A percentile compares a stretch with the other conserved stretches of the same genome.
Conservation (phyloP, 2,888 invertebrate genomes). For the Mesopsocus fuscifrons region DNA sequence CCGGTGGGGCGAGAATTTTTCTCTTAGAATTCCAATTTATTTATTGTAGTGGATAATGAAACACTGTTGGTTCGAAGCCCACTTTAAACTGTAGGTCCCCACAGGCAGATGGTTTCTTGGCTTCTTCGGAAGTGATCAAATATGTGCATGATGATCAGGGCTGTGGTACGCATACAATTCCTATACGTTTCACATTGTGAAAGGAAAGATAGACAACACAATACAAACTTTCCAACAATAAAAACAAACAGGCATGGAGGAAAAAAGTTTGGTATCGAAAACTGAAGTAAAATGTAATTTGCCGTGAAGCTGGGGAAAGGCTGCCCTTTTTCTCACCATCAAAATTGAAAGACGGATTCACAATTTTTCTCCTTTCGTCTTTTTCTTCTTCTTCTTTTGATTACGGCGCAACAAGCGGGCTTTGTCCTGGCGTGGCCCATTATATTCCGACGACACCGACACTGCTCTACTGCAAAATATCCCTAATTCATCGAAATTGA, state of each 20-base stretch:
- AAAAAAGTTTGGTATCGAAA: conserved; percentile 10
- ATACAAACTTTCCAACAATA: background rate
- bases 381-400: background rate
- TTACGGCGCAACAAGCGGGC: background rate
- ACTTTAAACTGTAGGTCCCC: too few species aligned
- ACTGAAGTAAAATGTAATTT: conserved; percentile 9
- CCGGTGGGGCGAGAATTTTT: too few species aligned
- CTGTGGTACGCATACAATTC: too few species aligned
- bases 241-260: too few species aligned
- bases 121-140: too few species aligned
- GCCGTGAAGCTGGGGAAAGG: conserved; percentile 4
- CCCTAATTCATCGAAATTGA: conserved; percentile 9
- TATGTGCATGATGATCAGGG: too few species aligned
- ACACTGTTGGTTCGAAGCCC: too few species aligned
- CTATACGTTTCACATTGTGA: too few species aligned
- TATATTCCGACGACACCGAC: conserved; percentile 3
- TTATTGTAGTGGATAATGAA: too few species aligned
- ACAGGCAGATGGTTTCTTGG: too few species aligned
- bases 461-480: background rate
- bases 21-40: too few species aligned
- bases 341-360: conserved; percentile 6
- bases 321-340: conserved; percentile 7
- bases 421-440: conserved; percentile 8
- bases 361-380: background rate
- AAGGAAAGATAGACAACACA: background rate